Conservation (phyloP, 2,797 vertebrate species). For the Staurois parvus region DNA sequence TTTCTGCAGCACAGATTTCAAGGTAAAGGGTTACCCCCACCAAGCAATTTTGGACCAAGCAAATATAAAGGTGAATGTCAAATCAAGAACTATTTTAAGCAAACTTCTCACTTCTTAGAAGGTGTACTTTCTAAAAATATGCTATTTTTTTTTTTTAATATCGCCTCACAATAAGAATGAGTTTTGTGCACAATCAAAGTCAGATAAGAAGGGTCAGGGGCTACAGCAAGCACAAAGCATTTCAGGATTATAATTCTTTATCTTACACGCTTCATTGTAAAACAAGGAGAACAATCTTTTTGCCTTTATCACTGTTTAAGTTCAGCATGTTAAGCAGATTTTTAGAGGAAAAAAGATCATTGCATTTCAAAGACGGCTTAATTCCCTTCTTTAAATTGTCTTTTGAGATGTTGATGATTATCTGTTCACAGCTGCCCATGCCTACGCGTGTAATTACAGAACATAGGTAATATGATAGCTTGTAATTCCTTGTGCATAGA, state of each 20-base stretch:
- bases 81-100: neutral
- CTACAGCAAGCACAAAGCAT: conserved; percentile 13
- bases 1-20: neutral
- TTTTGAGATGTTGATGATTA: conserved; percentile 57
- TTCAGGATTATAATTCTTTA: conserved; percentile 48
- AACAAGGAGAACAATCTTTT: conserved; percentile 40
- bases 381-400: conserved; percentile 52
- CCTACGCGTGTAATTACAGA: conserved; percentile 23
- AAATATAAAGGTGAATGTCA: neutral
- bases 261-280: conserved; percentile 41
- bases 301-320: conserved; percentile 49
- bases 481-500: conserved; percentile 21
- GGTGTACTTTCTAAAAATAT: no score
- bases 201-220: conserved; percentile 30
- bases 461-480: conserved; percentile 28
- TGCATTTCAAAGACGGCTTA: conserved; percentile 52
- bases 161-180: conserved; percentile 51
- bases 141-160: neutral
- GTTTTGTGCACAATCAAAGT: neutral
- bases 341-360: conserved; percentile 30
- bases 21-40: neutral
- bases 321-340: conserved; percentile 56
- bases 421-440: conserved; percentile 41
- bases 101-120: no score
- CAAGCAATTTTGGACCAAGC: neutral